Percentiles rank a stretch among this genome's conserved stretches.
Evolutionary conservation across 2,797 vertebrate species (phyloP).

Genomic region (Knipowitschia caucasica): DNA sequence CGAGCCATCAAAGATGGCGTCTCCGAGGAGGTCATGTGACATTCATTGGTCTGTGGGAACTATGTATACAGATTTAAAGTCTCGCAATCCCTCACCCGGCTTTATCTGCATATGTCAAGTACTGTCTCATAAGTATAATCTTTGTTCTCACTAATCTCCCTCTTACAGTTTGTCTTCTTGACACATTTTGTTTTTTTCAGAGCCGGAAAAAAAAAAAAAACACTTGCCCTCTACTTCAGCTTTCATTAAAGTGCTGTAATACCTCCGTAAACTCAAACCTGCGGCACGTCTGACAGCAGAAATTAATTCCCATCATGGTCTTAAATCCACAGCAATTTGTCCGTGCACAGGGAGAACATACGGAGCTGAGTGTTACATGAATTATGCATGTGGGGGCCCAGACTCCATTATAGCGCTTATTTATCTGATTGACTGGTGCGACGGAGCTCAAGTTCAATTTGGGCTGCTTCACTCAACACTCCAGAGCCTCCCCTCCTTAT

Average conservation of each 20-base stretch:
- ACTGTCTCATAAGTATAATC: constrained; percentile 31
- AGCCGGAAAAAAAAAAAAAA: constrained; percentile 38
- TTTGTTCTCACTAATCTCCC: constrained; percentile 24
- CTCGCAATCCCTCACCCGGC: background rate
- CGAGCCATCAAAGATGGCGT: too few species aligned
- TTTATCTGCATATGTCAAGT: constrained; percentile 7
- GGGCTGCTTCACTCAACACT: constrained; percentile 78
- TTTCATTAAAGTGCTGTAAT: constrained; percentile 33
- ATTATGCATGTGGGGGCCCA: constrained; percentile 73
- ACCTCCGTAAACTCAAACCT: constrained; percentile 42
- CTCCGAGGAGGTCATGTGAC: too few species aligned
- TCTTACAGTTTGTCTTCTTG: constrained; percentile 24
- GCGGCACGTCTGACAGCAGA: constrained; percentile 37
- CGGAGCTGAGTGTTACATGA: constrained; percentile 67
- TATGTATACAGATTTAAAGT: background rate
- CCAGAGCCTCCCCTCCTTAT: constrained; percentile 72
- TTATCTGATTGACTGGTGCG: constrained; percentile 83
- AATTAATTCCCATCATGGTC: constrained; percentile 56
- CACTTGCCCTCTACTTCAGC: constrained; percentile 24
- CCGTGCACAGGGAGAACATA: constrained; percentile 49
- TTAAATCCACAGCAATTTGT: constrained; percentile 67
- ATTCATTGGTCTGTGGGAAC: too few species aligned
- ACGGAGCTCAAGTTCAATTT: constrained; percentile 81
- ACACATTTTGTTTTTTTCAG: constrained; percentile 37
- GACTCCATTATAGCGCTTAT: constrained; percentile 80